phyloP scores from a whole-genome alignment of 2,797 vertebrate genomes.

The Sebastes baramenuke region DNA sequence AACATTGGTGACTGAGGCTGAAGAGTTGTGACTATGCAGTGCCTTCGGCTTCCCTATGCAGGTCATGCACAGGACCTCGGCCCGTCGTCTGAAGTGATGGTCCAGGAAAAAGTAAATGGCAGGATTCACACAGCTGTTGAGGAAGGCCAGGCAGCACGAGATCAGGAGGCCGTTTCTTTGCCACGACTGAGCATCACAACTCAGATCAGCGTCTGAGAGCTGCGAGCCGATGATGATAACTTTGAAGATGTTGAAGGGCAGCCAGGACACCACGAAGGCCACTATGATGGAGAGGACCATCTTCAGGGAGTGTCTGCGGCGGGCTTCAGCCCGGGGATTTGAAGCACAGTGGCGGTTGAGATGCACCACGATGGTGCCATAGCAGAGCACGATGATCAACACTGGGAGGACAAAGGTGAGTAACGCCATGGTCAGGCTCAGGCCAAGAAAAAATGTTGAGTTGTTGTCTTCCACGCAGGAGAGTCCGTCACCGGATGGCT shows the following conservation, averaged over 20 bases:
- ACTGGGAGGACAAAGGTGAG: slow-evolving; percentile 86
- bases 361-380: slow-evolving; percentile 81
- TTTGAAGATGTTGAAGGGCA: slow-evolving; percentile 87
- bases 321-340: slow-evolving; percentile 67
- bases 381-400: slow-evolving; percentile 84
- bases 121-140: slow-evolving; percentile 90
- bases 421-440: slow-evolving; percentile 77
- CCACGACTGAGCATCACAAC: slow-evolving; percentile 18
- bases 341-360: slow-evolving; percentile 76
- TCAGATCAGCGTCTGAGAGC: slow-evolving; percentile 34
- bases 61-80: slow-evolving; percentile 20
- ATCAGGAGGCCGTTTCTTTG: slow-evolving; percentile 68
- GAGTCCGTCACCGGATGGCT: accelerated
- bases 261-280: slow-evolving; percentile 88
- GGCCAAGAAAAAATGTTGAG: slow-evolving; percentile 63
- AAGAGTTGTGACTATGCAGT: slow-evolving; percentile 46
- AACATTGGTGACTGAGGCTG: slow-evolving; percentile 60
- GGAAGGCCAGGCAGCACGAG: slow-evolving; percentile 87
- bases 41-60: slow-evolving; percentile 41
- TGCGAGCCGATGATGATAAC: slow-evolving; percentile 61
- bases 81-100: slow-evolving; percentile 81
- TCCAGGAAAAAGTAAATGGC: slow-evolving; percentile 88
- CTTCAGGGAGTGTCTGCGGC: slow-evolving; percentile 83
- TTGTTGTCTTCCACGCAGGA: slow-evolving; percentile 72
- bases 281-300: slow-evolving; percentile 86